A percentile compares a stretch with the other conserved stretches of the same genome.
phyloP scores from a whole-genome alignment of 2,113 vertebrate species.

The Apteryx owenii region DNA sequence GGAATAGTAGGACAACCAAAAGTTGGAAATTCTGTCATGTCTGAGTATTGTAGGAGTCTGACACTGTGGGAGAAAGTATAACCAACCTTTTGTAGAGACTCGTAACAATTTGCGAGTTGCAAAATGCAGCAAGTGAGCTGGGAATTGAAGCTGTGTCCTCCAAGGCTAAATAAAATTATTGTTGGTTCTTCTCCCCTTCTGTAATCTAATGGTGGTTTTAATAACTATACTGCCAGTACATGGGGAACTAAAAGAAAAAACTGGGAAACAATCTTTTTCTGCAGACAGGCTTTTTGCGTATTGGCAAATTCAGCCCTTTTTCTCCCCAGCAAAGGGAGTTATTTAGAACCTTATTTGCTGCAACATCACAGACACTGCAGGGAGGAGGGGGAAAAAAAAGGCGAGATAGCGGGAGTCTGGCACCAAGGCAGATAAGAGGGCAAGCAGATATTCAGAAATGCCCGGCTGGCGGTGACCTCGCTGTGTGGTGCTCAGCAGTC shows the following conservation, averaged over 20 bases:
- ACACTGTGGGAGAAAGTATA: background rate
- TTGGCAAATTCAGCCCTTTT: background rate
- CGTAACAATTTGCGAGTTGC: background rate
- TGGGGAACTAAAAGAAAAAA: background rate
- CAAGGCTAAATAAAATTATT: background rate
- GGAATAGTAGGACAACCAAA: background rate
- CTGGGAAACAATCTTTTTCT: background rate
- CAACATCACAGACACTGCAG: background rate
- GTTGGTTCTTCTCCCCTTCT: background rate
- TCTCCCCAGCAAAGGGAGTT: background rate
- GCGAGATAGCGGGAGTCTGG: constrained; percentile 15
- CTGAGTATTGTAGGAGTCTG: background rate
- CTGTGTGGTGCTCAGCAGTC: constrained; percentile 24
- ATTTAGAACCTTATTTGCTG: constrained; percentile 38
- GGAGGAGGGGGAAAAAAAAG: background rate
- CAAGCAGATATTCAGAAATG: constrained; percentile 41
- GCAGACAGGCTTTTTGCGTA: background rate
- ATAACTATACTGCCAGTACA: background rate
- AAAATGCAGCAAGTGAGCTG: background rate
- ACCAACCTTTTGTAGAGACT: background rate
- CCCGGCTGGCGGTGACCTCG: constrained; percentile 3
- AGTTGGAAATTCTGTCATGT: background rate
- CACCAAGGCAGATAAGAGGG: constrained; percentile 33
- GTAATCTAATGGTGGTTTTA: background rate
- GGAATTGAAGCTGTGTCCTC: background rate